A percentile compares a stretch with the other conserved stretches of the same genome.
Conservation (phyloP, 92 coral and sea anemone species). For the Bergia puertoricense region DNA sequence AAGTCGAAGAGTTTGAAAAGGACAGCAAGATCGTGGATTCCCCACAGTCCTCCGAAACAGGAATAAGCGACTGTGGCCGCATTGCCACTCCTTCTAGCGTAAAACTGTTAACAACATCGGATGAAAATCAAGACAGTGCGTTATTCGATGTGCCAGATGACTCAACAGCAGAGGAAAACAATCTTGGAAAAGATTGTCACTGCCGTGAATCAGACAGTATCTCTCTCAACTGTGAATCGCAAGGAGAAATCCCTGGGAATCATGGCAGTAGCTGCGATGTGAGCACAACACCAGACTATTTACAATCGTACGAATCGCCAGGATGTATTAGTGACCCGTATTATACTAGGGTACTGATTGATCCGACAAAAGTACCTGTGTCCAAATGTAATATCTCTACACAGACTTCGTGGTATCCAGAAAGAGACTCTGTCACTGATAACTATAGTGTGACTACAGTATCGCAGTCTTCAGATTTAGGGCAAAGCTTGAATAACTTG, state of each 20-base stretch:
- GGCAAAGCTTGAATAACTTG: neutral
- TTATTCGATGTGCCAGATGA: neutral
- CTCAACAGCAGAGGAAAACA: neutral
- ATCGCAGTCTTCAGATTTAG: neutral
- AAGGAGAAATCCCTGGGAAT: neutral
- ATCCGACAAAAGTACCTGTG: neutral
- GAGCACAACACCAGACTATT: neutral
- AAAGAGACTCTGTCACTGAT: neutral
- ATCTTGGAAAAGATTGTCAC: neutral
- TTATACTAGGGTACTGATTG: neutral
- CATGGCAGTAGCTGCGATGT: neutral
- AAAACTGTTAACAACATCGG: neutral
- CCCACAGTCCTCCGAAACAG: neutral
- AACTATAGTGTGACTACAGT: neutral
- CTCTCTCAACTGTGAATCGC: neutral
- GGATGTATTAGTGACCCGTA: slow-evolving; percentile 9
- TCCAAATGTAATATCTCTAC: neutral
- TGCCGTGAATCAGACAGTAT: neutral
- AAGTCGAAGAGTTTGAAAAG: neutral
- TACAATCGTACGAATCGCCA: neutral
- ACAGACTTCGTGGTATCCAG: slow-evolving; percentile 12
- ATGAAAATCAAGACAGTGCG: neutral
- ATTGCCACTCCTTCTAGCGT: neutral
- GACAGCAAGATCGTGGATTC: neutral
- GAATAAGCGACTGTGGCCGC: neutral